These are phyloP conservation scores for Erinaceus europaeus DNA, from an alignment of 2,113 vertebrate genomes.

Conservation along the genomic window DNA sequence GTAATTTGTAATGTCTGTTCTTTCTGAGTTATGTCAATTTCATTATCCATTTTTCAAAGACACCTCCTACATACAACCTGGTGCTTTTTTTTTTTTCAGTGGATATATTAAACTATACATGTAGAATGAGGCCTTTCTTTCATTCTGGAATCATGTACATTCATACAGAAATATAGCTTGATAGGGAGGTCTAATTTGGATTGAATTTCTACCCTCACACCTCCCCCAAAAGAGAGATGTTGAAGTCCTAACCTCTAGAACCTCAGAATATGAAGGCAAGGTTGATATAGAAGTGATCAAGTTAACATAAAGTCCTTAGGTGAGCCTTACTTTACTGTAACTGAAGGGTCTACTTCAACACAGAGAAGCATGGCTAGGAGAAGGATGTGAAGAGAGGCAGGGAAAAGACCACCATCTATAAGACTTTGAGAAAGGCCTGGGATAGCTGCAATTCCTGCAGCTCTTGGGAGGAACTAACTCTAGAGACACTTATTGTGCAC, in stretches of 20 bases:
- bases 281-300: not conserved
- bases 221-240: not conserved
- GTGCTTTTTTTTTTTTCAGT: not conserved
- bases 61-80: not conserved
- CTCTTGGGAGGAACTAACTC: not conserved
- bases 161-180: not conserved
- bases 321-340: not conserved
- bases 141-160: not conserved
- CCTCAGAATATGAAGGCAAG: not conserved
- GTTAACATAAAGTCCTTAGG: not conserved
- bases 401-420: not conserved
- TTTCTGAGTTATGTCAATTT: not conserved
- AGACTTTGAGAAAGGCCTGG: not conserved
- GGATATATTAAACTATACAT: not conserved
- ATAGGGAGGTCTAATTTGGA: not conserved
- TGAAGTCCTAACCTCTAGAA: not conserved
- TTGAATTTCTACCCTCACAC: not conserved
- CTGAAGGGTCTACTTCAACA: not conserved
- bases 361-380: not conserved
- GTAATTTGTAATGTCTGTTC: not conserved
- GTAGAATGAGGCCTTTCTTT: not conserved
- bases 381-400: not conserved
- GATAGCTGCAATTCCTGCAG: not conserved
- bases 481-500: not conserved
- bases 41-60: not conserved